A percentile compares a stretch with the other conserved stretches of the same genome.
These are phyloP conservation scores for Saxicola maurus DNA, from an alignment of 2,797 vertebrate species.

Conservation along the genomic window DNA sequence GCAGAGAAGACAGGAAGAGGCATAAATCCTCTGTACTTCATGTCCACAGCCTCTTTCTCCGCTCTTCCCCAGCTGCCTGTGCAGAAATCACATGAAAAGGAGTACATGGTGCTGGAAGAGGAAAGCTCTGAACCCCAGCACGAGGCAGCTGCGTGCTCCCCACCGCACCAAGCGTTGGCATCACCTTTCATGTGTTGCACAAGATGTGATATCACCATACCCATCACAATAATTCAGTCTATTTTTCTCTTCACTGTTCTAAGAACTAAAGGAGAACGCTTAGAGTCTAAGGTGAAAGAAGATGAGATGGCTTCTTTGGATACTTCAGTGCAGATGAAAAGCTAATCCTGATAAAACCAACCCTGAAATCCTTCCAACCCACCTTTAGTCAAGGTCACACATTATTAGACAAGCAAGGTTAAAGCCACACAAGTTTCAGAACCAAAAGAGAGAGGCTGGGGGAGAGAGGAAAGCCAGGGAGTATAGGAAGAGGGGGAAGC, in stretches of 20 bases:
- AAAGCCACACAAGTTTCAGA: conserved; percentile 60
- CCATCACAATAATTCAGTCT: conserved; percentile 42
- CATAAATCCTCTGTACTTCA: conserved; percentile 24
- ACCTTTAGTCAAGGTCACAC: conserved; percentile 65
- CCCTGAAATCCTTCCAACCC: conserved; percentile 72
- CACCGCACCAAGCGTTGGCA: neutral
- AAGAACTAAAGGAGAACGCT: conserved; percentile 66
- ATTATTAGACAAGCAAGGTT: conserved; percentile 64
- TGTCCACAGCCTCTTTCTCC: conserved; percentile 33
- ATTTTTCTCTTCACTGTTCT: conserved; percentile 51
- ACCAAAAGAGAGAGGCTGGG: neutral
- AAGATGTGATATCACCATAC: conserved; percentile 35
- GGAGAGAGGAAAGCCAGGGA: neutral
- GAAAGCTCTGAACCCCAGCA: conserved; percentile 35
- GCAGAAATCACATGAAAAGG: conserved; percentile 40
- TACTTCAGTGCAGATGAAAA: conserved; percentile 71
- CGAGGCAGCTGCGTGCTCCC: neutral
- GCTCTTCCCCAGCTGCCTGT: neutral
- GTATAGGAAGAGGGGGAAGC: neutral
- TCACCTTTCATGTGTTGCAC: conserved; percentile 25
- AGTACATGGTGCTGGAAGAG: neutral
- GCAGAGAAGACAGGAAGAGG: conserved; percentile 48
- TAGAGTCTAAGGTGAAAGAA: conserved; percentile 63
- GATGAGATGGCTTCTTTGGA: conserved; percentile 61
- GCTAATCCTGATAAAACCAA: conserved; percentile 73